phyloP scores from a whole-genome alignment of 2,888 invertebrate genomes.

The Drosophila niveifrons region DNA sequence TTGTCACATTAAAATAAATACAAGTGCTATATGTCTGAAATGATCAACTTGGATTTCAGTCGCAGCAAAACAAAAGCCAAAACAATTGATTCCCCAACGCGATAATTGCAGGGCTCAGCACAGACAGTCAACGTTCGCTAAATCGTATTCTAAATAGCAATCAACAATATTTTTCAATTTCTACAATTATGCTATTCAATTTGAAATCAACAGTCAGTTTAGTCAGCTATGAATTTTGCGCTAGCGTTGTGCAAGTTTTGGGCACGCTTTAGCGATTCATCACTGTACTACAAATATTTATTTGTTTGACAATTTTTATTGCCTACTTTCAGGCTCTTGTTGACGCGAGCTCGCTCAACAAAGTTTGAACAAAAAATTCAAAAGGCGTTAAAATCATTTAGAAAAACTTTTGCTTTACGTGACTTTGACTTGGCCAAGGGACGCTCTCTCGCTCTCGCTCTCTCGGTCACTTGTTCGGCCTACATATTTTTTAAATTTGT shows the following conservation, averaged over 20 bases:
- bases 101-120: conserved; percentile 25
- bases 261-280: background rate
- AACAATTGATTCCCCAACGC: conserved; percentile 47
- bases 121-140: conserved; percentile 19
- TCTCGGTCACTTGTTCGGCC: conserved; percentile 30
- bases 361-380: conserved; percentile 66
- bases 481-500: conserved; percentile 62
- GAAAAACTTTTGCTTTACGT: conserved; percentile 72
- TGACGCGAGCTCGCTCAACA: conserved; percentile 29
- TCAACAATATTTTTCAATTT: background rate
- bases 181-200: background rate
- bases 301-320: conserved; percentile 76
- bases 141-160: background rate
- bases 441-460: background rate
- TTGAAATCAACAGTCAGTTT: background rate
- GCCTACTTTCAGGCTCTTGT: conserved; percentile 67
- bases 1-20: conserved; percentile 53
- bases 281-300: conserved; percentile 66
- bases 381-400: conserved; percentile 78
- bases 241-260: background rate
- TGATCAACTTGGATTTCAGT: conserved; percentile 47
- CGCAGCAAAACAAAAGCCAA: conserved; percentile 35
- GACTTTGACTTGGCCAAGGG: conserved; percentile 51
- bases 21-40: conserved; percentile 16
- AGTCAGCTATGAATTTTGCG: background rate